These are phyloP conservation scores for Allophyes oxyacanthae DNA, from an alignment of 2,888 invertebrate genomes.

Conservation along the genomic window DNA sequence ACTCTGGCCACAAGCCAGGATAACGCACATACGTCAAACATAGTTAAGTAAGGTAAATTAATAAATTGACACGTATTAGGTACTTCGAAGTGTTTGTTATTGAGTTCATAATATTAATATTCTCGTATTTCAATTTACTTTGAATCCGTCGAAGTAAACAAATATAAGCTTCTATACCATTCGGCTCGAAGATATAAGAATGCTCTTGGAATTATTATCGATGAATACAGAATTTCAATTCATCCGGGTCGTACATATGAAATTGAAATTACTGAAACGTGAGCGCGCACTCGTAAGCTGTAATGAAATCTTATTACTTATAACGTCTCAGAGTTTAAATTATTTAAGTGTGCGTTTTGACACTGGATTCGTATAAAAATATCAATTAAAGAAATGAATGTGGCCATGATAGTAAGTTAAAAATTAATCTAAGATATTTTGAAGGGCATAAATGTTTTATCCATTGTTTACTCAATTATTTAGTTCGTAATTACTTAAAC, in stretches of 20 bases:
- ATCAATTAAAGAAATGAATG: too few relatives aligned
- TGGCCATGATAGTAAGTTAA: too few relatives aligned
- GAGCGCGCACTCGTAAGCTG: conserved; percentile 27
- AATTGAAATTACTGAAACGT: conserved; percentile 52
- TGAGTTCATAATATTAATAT: not conserved
- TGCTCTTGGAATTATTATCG: conserved; percentile 34
- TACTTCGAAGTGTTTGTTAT: not conserved
- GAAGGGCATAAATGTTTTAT: too few relatives aligned
- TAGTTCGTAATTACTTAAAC: too few relatives aligned
- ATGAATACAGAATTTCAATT: conserved; percentile 43
- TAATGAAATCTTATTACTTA: conserved; percentile 37
- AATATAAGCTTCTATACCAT: conserved; percentile 20
- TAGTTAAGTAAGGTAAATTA: too few relatives aligned
- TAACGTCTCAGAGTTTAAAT: conserved; percentile 9
- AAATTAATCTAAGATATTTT: too few relatives aligned
- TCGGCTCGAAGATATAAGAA: conserved; percentile 23
- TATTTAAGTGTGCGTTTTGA: not conserved
- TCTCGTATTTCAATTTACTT: not conserved
- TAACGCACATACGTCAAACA: too few relatives aligned
- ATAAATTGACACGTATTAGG: too few relatives aligned
- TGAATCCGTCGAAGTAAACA: conserved; percentile 10
- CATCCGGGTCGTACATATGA: conserved; percentile 34
- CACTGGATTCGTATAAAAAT: too few relatives aligned
- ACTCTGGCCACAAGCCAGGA: too few relatives aligned
- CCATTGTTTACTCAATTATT: too few relatives aligned